These are phyloP conservation scores for Apis laboriosa DNA, from an alignment of 1,140 invertebrate species.

Conservation along the genomic window DNA sequence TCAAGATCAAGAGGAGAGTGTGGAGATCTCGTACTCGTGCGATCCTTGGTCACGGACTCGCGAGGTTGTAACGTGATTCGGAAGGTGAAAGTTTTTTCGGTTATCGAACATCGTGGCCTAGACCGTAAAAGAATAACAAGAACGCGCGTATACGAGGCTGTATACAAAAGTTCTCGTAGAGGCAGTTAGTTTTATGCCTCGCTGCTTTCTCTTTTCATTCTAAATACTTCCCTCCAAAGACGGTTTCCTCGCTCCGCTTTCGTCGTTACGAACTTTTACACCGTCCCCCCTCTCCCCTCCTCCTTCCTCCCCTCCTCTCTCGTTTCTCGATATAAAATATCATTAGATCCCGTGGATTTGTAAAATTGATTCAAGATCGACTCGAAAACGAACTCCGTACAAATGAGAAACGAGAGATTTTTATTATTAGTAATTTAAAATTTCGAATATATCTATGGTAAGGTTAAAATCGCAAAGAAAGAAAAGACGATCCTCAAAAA, in stretches of 20 bases:
- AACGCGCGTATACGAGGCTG: neutral
- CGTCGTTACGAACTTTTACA: neutral
- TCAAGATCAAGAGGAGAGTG: constrained; percentile 49
- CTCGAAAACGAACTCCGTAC: too few relatives aligned
- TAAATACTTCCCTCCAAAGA: constrained; percentile 1
- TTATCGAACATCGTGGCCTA: constrained; percentile 73
- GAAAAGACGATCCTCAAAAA: too few relatives aligned
- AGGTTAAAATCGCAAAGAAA: too few relatives aligned
- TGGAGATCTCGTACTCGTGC: neutral
- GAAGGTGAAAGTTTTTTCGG: constrained; percentile 73
- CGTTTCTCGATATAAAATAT: too few relatives aligned
- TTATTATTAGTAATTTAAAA: too few relatives aligned
- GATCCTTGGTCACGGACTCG: constrained; percentile 50
- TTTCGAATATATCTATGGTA: too few relatives aligned
- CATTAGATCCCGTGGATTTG: too few relatives aligned
- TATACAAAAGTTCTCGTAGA: constrained; percentile 43
- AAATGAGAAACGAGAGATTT: too few relatives aligned
- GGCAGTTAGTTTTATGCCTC: constrained; percentile 33
- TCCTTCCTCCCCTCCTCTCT: too few relatives aligned
- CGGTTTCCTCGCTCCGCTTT: constrained; percentile 9
- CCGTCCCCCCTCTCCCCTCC: neutral
- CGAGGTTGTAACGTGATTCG: constrained; percentile 35
- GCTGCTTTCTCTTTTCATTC: constrained; percentile 64
- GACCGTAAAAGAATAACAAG: constrained; percentile 67
- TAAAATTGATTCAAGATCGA: too few relatives aligned